phyloP scores from a whole-genome alignment of 2,797 vertebrate species.

The Hippopotamyrus pictus region DNA sequence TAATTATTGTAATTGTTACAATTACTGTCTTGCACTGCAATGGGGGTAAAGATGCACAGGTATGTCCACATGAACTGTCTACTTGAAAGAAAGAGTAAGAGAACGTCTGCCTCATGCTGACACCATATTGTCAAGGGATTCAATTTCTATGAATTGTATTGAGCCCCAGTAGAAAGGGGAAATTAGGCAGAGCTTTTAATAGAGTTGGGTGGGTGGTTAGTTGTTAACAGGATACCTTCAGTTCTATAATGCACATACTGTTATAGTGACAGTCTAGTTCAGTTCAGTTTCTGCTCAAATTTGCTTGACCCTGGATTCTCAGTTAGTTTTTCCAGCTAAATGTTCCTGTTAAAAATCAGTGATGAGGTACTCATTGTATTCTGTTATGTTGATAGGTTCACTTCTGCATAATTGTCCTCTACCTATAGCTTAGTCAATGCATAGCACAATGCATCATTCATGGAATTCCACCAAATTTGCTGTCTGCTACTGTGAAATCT shows the following conservation, averaged over 20 bases:
- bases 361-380: neutral
- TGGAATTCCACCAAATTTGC: neutral
- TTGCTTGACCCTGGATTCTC: neutral
- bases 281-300: neutral
- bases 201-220: neutral
- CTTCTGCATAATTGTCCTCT: neutral
- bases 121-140: constrained; percentile 35
- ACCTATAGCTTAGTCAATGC: neutral
- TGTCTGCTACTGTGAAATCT: neutral
- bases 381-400: neutral
- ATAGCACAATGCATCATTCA: neutral
- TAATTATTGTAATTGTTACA: neutral
- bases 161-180: constrained; percentile 56
- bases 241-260: neutral
- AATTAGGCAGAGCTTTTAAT: constrained; percentile 40
- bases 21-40: neutral
- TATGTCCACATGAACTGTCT: neutral
- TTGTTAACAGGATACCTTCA: neutral
- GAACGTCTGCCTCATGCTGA: neutral
- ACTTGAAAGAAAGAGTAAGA: too few relatives aligned
- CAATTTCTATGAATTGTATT: constrained; percentile 62
- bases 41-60: neutral
- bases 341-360: neutral
- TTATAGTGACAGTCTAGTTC: neutral
- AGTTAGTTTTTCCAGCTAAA: neutral